Conservation (phyloP, 2,113 vertebrate species). For the Columba livia region DNA sequence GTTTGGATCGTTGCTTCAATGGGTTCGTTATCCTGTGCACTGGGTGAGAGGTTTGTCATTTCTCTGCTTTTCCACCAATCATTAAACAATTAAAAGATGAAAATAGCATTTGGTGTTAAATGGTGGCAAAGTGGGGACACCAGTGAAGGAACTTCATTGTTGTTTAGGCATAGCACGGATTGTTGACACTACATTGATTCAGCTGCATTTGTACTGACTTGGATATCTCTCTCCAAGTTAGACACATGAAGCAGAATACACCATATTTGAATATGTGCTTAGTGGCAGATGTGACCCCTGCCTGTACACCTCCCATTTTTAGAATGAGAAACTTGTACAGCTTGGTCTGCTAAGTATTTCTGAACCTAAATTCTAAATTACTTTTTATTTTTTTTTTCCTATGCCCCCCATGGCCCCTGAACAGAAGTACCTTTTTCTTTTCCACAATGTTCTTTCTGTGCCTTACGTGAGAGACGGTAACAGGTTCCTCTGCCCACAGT, state of each 20-base stretch:
- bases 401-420: neutral
- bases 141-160: rapidly evolving
- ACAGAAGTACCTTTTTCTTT: neutral
- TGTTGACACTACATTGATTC: neutral
- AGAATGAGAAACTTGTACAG: neutral
- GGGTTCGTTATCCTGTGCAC: neutral
- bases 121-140: neutral
- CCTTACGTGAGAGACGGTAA: neutral
- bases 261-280: rapidly evolving
- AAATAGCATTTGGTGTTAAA: neutral
- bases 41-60: neutral
- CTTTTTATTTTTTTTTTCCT: rapidly evolving
- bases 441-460: neutral
- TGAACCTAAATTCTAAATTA: neutral
- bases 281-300: neutral
- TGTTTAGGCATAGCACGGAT: rapidly evolving
- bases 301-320: rapidly evolving
- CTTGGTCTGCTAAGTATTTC: neutral
- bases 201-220: neutral
- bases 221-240: neutral
- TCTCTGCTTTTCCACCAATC: neutral
- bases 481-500: neutral
- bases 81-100: conserved; percentile 6
- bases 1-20: neutral
- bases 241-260: neutral